Conservation (phyloP, 2,113 vertebrate genomes). For the Clarias macrocephalus region DNA sequence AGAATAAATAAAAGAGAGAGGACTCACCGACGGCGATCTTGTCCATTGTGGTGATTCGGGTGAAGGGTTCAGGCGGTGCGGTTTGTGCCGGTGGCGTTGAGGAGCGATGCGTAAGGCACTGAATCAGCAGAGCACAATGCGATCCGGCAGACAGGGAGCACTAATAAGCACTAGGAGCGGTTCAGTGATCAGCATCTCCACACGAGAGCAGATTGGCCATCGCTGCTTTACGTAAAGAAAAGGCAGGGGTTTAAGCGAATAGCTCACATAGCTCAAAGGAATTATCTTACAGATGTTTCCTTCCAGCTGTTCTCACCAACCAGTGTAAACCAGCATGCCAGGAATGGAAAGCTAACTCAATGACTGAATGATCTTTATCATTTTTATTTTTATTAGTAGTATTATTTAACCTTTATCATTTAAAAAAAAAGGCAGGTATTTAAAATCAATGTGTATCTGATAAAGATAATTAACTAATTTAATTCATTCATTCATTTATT, state of each 20-base stretch:
- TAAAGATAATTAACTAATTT: background rate
- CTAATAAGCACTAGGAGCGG: conserved; percentile 50
- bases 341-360: background rate
- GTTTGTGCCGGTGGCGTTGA: conserved; percentile 59
- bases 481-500: background rate
- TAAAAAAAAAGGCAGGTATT: background rate
- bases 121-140: conserved; percentile 56
- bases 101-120: conserved; percentile 53
- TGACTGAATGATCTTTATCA: too few species aligned
- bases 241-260: conserved; percentile 16
- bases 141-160: conserved; percentile 30
- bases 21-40: conserved; percentile 74
- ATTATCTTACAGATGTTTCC: conserved; percentile 16
- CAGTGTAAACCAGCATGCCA: background rate
- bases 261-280: background rate
- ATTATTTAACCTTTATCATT: background rate
- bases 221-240: conserved; percentile 15
- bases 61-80: conserved; percentile 53
- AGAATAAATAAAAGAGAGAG: background rate
- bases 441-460: background rate
- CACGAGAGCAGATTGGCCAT: conserved; percentile 38
- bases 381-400: too few species aligned
- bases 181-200: conserved; percentile 39
- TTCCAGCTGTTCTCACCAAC: conserved; percentile 7
- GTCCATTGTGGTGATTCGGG: conserved; percentile 68